Conservation (phyloP, 2,888 invertebrate genomes). For the Gari tellinella region DNA sequence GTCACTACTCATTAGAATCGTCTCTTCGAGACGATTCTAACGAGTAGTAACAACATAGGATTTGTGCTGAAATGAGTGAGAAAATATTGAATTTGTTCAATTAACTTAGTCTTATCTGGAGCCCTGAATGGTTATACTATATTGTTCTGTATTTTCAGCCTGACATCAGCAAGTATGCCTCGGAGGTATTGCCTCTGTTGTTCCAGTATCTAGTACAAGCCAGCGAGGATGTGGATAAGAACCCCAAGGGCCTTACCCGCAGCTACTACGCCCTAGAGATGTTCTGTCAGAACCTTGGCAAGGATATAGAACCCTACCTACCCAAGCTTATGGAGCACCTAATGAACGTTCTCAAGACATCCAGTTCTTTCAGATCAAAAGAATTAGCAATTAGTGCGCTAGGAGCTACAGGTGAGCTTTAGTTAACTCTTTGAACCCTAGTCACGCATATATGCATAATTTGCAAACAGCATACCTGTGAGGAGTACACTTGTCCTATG, state of each 20-base stretch:
- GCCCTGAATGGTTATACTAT: no score
- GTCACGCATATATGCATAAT: no score
- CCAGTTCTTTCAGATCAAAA: constrained; percentile 86
- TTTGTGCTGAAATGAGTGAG: no score
- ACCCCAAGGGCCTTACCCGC: constrained; percentile 88
- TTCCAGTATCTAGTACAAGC: constrained; percentile 87
- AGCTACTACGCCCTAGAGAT: constrained; percentile 93
- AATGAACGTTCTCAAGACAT: constrained; percentile 84
- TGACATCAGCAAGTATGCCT: constrained; percentile 90
- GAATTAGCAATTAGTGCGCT: constrained; percentile 90
- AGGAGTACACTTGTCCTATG: no score
- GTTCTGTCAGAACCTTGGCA: constrained; percentile 90
- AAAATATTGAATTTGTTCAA: no score
- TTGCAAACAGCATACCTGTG: no score
- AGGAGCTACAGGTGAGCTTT: constrained; percentile 86
- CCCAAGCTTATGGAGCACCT: constrained; percentile 90
- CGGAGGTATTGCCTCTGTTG: constrained; percentile 89
- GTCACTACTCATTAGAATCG: no score
- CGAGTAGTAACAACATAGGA: no score
- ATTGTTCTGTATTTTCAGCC: constrained; percentile 88
- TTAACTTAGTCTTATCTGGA: no score
- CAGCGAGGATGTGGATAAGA: constrained; percentile 74
- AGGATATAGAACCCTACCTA: constrained; percentile 90
- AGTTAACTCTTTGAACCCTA: no score
- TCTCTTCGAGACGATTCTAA: no score